Conservation (phyloP, 2,113 vertebrate genomes). For the Misgurnus anguillicaudatus region DNA sequence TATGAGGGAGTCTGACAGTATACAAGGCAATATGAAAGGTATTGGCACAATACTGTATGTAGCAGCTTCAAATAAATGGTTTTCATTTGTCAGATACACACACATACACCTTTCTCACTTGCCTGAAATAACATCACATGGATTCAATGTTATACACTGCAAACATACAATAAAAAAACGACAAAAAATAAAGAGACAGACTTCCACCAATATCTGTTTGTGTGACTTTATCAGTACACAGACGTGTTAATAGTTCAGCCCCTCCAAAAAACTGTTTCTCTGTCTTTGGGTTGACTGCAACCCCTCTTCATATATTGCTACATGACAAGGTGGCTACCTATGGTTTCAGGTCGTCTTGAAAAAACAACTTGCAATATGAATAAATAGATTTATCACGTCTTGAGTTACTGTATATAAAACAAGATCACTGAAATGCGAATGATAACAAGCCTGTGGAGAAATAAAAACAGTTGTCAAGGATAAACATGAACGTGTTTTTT, state of each 20-base stretch:
- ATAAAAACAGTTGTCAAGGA: not conserved
- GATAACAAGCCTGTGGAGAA: not conserved
- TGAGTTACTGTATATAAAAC: not conserved
- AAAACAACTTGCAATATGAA: slow-evolving; percentile 13
- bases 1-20: not conserved
- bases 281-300: slow-evolving; percentile 5
- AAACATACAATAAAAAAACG: not conserved
- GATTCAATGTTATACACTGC: not conserved
- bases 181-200: not conserved
- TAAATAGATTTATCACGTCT: not conserved
- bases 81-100: not conserved
- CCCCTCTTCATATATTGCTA: slow-evolving; percentile 19
- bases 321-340: slow-evolving; percentile 3
- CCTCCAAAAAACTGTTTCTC: not conserved
- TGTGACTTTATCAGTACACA: not conserved
- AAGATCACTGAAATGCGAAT: not conserved
- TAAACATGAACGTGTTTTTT: not conserved
- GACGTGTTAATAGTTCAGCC: not conserved
- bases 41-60: slow-evolving; percentile 12
- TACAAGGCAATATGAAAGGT: slow-evolving; percentile 11
- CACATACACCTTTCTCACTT: not conserved
- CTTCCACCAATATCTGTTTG: not conserved
- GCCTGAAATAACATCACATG: not conserved
- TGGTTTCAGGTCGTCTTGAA: slow-evolving; percentile 16
- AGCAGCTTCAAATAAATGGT: slow-evolving; percentile 31